Conservation (phyloP, 2,888 invertebrate species). For the Hololepta plana region DNA sequence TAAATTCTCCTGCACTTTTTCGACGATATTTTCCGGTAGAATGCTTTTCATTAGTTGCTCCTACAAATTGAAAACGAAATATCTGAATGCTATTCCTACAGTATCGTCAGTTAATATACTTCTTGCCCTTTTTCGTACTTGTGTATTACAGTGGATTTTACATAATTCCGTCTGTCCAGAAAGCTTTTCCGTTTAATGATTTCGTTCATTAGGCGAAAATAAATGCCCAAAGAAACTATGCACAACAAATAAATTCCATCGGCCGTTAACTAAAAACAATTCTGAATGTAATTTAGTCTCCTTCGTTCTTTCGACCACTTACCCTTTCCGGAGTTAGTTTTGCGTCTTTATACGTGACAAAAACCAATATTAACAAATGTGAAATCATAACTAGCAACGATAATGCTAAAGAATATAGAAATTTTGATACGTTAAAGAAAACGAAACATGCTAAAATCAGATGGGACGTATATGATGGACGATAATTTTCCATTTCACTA, state of each 20-base stretch:
- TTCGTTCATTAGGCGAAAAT: slow-evolving; percentile 76
- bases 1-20: slow-evolving; percentile 36
- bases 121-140: slow-evolving; percentile 61
- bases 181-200: slow-evolving; percentile 74
- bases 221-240: slow-evolving; percentile 70
- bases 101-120: too few relatives aligned
- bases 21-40: slow-evolving; percentile 68
- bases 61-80: slow-evolving; percentile 30
- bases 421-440: slow-evolving; percentile 64
- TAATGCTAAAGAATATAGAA: slow-evolving; percentile 47
- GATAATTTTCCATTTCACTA: slow-evolving; percentile 27
- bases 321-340: slow-evolving; percentile 20
- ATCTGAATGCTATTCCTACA: too few relatives aligned
- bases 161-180: slow-evolving; percentile 68
- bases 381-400: slow-evolving; percentile 48
- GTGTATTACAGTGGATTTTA: slow-evolving; percentile 54
- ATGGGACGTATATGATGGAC: slow-evolving; percentile 55
- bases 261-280: slow-evolving; percentile 23
- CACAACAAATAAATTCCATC: slow-evolving; percentile 56
- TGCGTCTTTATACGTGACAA: slow-evolving; percentile 31
- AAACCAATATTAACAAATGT: slow-evolving; percentile 40
- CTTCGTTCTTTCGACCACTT: slow-evolving; percentile 11
- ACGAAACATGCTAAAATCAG: slow-evolving; percentile 65
- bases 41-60: slow-evolving; percentile 74
- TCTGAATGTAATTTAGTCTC: slow-evolving; percentile 5